These are phyloP conservation scores for Theodoxus fluviatilis DNA, from an alignment of 2,888 invertebrate species.

Conservation along the genomic window DNA sequence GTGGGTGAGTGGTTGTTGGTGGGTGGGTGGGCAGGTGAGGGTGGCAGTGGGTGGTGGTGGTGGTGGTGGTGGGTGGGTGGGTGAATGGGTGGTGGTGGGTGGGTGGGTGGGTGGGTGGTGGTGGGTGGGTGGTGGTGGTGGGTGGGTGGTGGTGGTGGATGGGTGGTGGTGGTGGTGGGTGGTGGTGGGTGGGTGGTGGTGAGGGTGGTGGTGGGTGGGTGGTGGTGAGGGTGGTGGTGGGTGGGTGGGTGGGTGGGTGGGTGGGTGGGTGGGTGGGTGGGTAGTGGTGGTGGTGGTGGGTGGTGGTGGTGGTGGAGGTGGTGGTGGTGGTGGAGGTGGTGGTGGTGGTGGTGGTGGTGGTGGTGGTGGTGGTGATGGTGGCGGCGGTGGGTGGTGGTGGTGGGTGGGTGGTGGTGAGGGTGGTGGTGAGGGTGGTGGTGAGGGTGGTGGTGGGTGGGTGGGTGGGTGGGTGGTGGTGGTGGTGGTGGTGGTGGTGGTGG, in stretches of 20 bases:
- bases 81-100: neutral
- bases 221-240: neutral
- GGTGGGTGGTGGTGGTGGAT: constrained; percentile 2
- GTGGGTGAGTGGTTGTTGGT: too few species aligned
- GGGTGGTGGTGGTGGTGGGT: constrained; percentile 12
- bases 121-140: neutral
- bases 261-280: neutral
- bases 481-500: constrained; percentile 2
- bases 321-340: neutral
- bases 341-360: constrained; percentile 14
- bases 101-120: neutral
- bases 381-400: neutral
- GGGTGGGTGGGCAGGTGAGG: neutral
- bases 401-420: neutral
- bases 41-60: constrained; percentile 6
- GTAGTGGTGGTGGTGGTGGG: neutral
- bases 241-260: neutral
- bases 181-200: neutral
- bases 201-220: neutral
- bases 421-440: neutral
- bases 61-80: neutral
- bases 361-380: constrained; percentile 5
- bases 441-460: neutral
- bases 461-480: constrained; percentile 4
- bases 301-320: neutral